Evolutionary conservation across 2,797 vertebrate species (phyloP), one percentile per base, ranked within the genome.

Genomic region (Pempheris klunzingeri): DNA sequence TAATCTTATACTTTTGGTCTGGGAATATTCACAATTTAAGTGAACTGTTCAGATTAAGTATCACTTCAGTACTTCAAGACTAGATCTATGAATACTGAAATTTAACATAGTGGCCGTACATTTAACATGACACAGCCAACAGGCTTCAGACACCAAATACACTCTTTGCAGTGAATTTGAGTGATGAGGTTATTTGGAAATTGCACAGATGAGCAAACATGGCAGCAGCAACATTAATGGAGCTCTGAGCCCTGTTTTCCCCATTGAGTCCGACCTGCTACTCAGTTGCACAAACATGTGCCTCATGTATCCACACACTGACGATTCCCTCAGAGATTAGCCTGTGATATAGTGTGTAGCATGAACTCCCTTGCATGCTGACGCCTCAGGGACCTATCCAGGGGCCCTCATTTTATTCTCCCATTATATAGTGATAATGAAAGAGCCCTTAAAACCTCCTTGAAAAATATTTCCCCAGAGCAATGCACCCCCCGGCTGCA

Each of bases 291-390:
- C 80, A 76, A 90, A 85, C 85, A 88, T 82, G 58, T 77, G 83
- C 83, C 85, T 88, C 78, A 38, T 81, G 79, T 81, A 66, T 91
- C 80, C 82, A 80, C 83, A 46, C 77, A 59, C 90, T 94, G 90
- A 93, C 88, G 92, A 93, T 94, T 82, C 85, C 93, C 87, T 86
- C 81, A 3, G 92, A 93, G 87, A 84, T 80, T 78, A 74, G 71
- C 78, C 82, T 55, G 79, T 92, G 89, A 92, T 94, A 88, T 88
- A 87, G 81, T 85, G 77, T 82, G 77, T 38, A 63, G 88, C 80
- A 15, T 83, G 84, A 90, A 76, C 88, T 90, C 87, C 79, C 76
- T 74, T 55, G 65, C 84, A 85, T 75, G 74, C 71, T 65, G 43
- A 86, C 78, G 67, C 79, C 79, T 80, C 26, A 0, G 83, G 85